These are phyloP conservation scores for Mungos mungo DNA, from an alignment of 2,113 vertebrate species.

Conservation along the genomic window DNA sequence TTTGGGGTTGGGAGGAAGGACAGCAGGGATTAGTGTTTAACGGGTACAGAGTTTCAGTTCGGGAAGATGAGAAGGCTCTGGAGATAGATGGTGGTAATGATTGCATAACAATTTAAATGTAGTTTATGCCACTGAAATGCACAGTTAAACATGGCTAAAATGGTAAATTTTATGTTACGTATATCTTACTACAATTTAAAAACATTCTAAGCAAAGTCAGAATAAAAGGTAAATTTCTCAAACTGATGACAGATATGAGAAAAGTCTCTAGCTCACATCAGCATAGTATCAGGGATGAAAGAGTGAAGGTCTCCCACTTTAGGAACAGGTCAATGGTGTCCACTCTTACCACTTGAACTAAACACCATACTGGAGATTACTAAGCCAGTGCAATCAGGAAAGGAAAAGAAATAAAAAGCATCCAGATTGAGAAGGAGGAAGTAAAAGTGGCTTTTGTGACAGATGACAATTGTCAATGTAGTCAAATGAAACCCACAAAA, in stretches of 20 bases:
- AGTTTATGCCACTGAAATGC: not conserved
- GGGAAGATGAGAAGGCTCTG: not conserved
- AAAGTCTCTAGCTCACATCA: not conserved
- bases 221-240: not conserved
- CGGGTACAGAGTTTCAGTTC: not conserved
- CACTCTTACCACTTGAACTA: not conserved
- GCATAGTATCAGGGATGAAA: not conserved
- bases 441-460: not conserved
- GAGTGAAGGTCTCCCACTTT: not conserved
- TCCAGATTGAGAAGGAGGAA: not conserved
- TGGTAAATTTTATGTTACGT: not conserved
- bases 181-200: not conserved
- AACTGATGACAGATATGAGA: not conserved
- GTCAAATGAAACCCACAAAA: not conserved
- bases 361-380: not conserved
- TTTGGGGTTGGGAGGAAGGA: not conserved
- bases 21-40: not conserved
- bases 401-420: slow-evolving; percentile 27
- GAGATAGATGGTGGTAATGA: not conserved
- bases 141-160: not conserved
- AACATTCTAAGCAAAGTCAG: not conserved
- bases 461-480: not conserved
- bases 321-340: not conserved
- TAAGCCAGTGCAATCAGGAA: not conserved
- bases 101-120: not conserved